Evolutionary conservation across 2,888 invertebrate genomes (phyloP), one percentile per base, ranked within the genome.

Genomic region (Yponomeuta malinellus): DNA sequence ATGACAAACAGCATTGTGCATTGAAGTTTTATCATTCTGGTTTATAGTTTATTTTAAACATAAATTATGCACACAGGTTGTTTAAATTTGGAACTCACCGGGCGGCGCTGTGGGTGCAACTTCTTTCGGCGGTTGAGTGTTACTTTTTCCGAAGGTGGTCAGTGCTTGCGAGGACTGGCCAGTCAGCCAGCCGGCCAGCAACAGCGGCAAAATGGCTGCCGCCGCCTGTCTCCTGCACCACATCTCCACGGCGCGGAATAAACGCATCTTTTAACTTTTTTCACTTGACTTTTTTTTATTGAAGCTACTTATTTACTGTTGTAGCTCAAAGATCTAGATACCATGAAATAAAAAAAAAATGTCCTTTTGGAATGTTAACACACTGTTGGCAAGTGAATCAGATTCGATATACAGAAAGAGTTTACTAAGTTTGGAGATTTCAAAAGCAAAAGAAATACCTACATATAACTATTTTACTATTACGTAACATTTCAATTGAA

Each of bases 91-190:
- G 8, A 63, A 79, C 92, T 93, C 88, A 95, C 95, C 93, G 78
- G 94, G 93, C 15, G 93, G 90, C 69, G 93, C 86, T 10, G 94
- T 94, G 52, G 93, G 93, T 48, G 89, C 91, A 6, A 93, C 89
- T 64, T 88, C 87, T 73, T 93, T 93, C 10, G 94, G 93, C 52
- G 93, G 89, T 76, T 92, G 93, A 15, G 94, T 93, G 78, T 93
- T 94, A 72, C 93, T 94, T 84, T 95, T 95, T 65, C 95, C 95
- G 76, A 95, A 95, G 29, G 95, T 95, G 1, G 95, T 95, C 72
- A 95, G 86, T 1, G 95, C 95, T 77, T 94, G 93, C 1, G 94
- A 93, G 10, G 89, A 87, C 68, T 90, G 87, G 0, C 93, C 90
- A 0, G 88, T 87, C 71, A 90, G 80, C 88, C 90, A 92, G 0